Percentiles rank a stretch among this genome's conserved stretches.
Conservation (phyloP, 2,888 invertebrate species). For the Bellardia bayeri region DNA sequence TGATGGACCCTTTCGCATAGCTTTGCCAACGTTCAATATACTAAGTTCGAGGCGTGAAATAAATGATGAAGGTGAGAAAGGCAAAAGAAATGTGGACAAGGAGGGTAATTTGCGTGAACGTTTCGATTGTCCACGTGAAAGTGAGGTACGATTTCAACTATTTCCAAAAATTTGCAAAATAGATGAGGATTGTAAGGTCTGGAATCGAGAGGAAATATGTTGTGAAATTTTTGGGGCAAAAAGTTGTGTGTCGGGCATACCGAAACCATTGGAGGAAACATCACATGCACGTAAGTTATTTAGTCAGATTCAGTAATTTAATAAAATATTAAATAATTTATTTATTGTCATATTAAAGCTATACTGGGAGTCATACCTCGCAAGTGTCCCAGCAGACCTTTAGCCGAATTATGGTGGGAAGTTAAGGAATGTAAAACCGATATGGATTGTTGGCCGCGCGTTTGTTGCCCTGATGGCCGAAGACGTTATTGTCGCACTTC, state of each 20-base stretch:
- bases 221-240: conserved; percentile 84
- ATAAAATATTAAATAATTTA: background rate
- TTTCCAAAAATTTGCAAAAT: conserved; percentile 83
- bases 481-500: conserved; percentile 90
- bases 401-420: conserved; percentile 89
- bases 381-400: conserved; percentile 88
- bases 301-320: background rate
- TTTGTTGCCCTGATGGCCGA: conserved; percentile 90
- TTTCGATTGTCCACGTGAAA: conserved; percentile 84
- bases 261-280: conserved; percentile 85
- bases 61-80: conserved; percentile 79
- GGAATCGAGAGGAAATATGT: conserved; percentile 82
- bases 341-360: conserved; percentile 84
- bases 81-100: conserved; percentile 80
- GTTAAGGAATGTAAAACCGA: conserved; percentile 89
- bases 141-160: conserved; percentile 83
- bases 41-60: conserved; percentile 61
- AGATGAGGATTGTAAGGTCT: conserved; percentile 81
- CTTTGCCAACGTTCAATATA: conserved; percentile 79
- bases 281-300: conserved; percentile 80
- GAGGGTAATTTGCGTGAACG: conserved; percentile 76
- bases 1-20: conserved; percentile 81
- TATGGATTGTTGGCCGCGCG: conserved; percentile 89
- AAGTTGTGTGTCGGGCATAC: conserved; percentile 87
- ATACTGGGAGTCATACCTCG: conserved; percentile 89